Evolutionary conservation across 37 sponge, comb jelly and placozoan species (phyloP), one percentile per base, ranked within the genome.

Genomic region (Bolinopsis microptera): DNA sequence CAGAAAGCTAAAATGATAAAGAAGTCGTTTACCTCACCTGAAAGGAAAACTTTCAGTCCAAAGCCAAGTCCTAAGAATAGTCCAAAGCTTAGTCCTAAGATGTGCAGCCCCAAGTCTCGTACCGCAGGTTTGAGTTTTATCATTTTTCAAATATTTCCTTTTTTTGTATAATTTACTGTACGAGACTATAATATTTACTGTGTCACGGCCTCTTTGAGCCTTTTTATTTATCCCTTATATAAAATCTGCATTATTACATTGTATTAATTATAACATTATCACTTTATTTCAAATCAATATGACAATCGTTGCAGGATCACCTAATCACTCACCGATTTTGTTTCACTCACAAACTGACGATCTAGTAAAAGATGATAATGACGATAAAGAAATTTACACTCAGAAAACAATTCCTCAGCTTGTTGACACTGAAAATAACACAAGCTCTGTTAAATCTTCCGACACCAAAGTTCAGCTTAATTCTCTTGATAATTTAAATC

Each of bases 51-150:
- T 77, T 34, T 77, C 80, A 77, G 80, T 18, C 80, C 80, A 1
- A 77, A 32, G 0, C 32, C 80, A 33, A 77, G 36, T 35, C 80
- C 80, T 77, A 32, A 32, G 21, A 77, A 77, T 18, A 77, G 80
- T 18, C 80, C 80, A 31, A 32, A 77, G 18, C 35, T 35, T 2
- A 77, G 80, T 34, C 80, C 80, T 5, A 27, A 35, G 32, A 77
- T 77, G 0, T 77, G 80, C 80, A 77, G 80, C 33, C 36, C 80
- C 13, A 77, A 77, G 36, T 31, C 80, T 32, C 80, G 32, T 16
- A 9, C n/a, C n/a, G n/a, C 35, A 32, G 80, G 80, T 77, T 3
- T 28, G 74, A 2, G 24, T 24, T 28, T 70, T 70, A 70, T 70
- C 25, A 70, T 5, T 70, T 22, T 28, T 22, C 21, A 70, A 70